A percentile compares a stretch with the other conserved stretches of the same genome.
Evolutionary conservation across 2,888 invertebrate genomes (phyloP).

Genomic region (Notodonta dromedarius): DNA sequence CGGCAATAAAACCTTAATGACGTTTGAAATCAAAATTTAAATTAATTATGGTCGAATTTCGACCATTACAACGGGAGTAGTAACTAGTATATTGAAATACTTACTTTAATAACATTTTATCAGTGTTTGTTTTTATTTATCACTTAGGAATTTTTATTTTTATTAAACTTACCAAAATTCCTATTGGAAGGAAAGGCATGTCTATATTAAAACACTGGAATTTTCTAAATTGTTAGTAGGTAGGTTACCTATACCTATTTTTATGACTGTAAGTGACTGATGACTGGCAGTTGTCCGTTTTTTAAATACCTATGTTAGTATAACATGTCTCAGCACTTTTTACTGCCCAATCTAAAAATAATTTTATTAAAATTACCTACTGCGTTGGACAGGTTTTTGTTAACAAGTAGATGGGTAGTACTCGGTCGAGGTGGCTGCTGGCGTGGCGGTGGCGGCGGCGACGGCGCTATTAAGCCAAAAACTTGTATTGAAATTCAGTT

Average conservation of each 20-base stretch:
- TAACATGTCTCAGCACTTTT: slow-evolving; percentile 10
- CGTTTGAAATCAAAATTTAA: no score
- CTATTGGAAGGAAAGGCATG: no score
- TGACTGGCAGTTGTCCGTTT: slow-evolving; percentile 5
- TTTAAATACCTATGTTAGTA: background rate
- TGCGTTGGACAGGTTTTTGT: slow-evolving; percentile 20
- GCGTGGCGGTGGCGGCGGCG: background rate
- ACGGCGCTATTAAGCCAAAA: slow-evolving; percentile 25
- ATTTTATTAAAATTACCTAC: slow-evolving; percentile 22
- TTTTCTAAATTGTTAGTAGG: background rate
- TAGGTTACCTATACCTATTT: background rate
- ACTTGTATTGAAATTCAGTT: slow-evolving; percentile 18
- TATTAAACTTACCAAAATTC: no score
- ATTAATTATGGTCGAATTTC: no score
- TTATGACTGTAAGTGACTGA: background rate
- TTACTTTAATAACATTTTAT: no score
- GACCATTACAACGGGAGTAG: no score
- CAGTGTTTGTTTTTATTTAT: no score
- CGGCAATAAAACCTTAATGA: no score
- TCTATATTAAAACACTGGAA: no score
- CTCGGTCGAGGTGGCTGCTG: background rate
- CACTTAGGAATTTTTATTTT: no score
- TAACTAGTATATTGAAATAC: no score
- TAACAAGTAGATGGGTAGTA: slow-evolving; percentile 17
- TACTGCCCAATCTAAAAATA: slow-evolving; percentile 16